Evolutionary conservation across 1,140 invertebrate species (phyloP).

Genomic region (Ceratosolen solmsi): DNA sequence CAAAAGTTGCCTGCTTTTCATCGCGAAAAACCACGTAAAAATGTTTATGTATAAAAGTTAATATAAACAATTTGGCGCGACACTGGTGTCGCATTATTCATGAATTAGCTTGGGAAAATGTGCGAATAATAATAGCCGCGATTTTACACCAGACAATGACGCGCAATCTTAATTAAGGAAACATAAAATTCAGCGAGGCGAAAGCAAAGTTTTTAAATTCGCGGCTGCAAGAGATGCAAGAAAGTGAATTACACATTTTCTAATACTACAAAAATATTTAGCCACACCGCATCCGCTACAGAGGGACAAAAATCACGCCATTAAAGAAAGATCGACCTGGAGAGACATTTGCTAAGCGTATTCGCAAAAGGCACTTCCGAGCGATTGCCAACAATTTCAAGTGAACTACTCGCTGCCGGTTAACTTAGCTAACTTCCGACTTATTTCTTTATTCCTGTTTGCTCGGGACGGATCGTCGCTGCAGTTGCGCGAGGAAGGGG

Average conservation of each 20-base stretch:
- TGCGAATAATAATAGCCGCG: slow-evolving; percentile 8
- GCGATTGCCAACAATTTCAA: not conserved
- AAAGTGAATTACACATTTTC: too few relatives aligned
- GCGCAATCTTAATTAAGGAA: slow-evolving; percentile 35
- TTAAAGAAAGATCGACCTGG: too few relatives aligned
- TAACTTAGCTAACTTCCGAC: too few relatives aligned
- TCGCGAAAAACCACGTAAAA: not conserved
- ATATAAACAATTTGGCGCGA: slow-evolving; percentile 15
- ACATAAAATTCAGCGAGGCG: slow-evolving; percentile 19
- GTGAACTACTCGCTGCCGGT: too few relatives aligned
- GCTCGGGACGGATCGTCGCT: not conserved
- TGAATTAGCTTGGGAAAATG: slow-evolving; percentile 21
- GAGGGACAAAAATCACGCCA: too few relatives aligned
- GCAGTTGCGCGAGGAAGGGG: not conserved
- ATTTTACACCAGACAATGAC: not conserved
- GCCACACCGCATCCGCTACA: too few relatives aligned
- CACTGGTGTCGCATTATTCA: slow-evolving; percentile 6
- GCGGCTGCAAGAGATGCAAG: slow-evolving; percentile 5
- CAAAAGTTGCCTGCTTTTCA: not conserved
- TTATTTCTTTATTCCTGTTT: not conserved
- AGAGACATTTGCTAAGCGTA: too few relatives aligned
- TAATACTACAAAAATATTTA: too few relatives aligned
- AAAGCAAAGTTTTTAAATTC: slow-evolving; percentile 32
- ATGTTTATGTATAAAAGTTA: not conserved
- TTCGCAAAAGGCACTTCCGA: not conserved